A percentile compares a stretch with the other conserved stretches of the same genome.
phyloP scores from a whole-genome alignment of 2,888 invertebrate genomes.

The Apocheima hispidaria region DNA sequence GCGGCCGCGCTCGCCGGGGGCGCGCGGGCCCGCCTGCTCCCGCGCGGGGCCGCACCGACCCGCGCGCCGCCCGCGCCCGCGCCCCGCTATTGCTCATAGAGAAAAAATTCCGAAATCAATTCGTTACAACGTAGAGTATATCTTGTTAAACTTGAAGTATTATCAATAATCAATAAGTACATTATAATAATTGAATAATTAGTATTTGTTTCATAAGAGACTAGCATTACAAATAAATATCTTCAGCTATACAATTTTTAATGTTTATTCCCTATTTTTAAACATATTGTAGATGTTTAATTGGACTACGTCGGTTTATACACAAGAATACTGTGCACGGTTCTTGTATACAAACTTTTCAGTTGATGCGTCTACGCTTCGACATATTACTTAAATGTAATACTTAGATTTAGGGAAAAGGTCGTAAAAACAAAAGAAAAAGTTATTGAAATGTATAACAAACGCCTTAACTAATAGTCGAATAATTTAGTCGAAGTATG shows the following conservation, averaged over 20 bases:
- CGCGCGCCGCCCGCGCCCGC: slow-evolving; percentile 44
- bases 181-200: slow-evolving; percentile 86
- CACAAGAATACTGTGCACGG: slow-evolving; percentile 69
- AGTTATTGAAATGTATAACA: slow-evolving; percentile 86
- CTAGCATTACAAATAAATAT: slow-evolving; percentile 86
- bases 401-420: slow-evolving; percentile 84
- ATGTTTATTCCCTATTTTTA: slow-evolving; percentile 83
- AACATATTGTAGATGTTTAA: slow-evolving; percentile 84
- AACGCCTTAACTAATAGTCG: slow-evolving; percentile 85
- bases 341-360: slow-evolving; percentile 74
- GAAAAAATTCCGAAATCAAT: slow-evolving; percentile 83
- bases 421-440: slow-evolving; percentile 82
- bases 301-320: slow-evolving; percentile 80
- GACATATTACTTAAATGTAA: slow-evolving; percentile 85
- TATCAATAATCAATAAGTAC: slow-evolving; percentile 86
- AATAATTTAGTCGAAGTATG: slow-evolving; percentile 81
- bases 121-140: slow-evolving; percentile 85
- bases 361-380: slow-evolving; percentile 82
- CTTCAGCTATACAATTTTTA: slow-evolving; percentile 85
- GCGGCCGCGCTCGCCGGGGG: slow-evolving; percentile 25
- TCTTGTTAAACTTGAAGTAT: slow-evolving; percentile 85
- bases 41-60: slow-evolving; percentile 33
- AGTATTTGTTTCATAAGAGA: slow-evolving; percentile 86
- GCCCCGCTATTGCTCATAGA: slow-evolving; percentile 76
- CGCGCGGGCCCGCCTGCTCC: slow-evolving; percentile 11